Evolutionary conservation across 2,888 invertebrate species (phyloP), one percentile per base, ranked within the genome.

Genomic region (Ormyrus rosae): DNA sequence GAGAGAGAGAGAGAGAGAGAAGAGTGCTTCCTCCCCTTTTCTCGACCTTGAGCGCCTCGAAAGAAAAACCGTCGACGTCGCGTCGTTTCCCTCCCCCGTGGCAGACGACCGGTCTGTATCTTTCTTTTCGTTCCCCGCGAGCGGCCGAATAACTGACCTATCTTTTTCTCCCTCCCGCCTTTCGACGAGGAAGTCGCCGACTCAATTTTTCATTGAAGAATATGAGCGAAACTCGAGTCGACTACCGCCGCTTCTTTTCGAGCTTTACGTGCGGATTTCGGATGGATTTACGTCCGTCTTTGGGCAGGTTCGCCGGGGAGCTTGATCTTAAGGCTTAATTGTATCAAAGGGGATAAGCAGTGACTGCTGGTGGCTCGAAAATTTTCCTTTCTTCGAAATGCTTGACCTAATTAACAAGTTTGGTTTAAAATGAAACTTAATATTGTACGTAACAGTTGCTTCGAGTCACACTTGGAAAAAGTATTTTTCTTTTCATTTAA

Each of bases 141-240:
- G 13, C 6, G 55, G 53, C 58, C 34, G 58, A 60, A 70, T 77
- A 78, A 78, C 78, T 78, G 78, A 78, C 78, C 78, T 78, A 72
- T 67, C 78, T 70, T 48, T 45, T 19, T 60, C 6, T 34, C 56
- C 56, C 34, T 34, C 34, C 19, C 58, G 51, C 56, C 51, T 53
- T 60, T 69, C 56, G 34, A 34, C 61, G 60, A 11, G 34, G 19
- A 60, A 9, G 19, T 50, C 48, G 48, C 34, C 56, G 64, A 77
- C 50, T 77, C 71, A 60, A 78, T 78, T 78, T 78, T 78, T 78
- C 77, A 77, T 64, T 64, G 67, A 75, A 60, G 51, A 50, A 71
- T 7, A n/a, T 53, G 10, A 34, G 34, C 19, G 10, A 70, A 13
- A 6, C 53, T 48, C n/a, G 9, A 34, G 5, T 9, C 70, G 8